These are phyloP conservation scores for Capromys pilorides DNA, from an alignment of 2,797 vertebrate genomes.

Conservation along the genomic window DNA sequence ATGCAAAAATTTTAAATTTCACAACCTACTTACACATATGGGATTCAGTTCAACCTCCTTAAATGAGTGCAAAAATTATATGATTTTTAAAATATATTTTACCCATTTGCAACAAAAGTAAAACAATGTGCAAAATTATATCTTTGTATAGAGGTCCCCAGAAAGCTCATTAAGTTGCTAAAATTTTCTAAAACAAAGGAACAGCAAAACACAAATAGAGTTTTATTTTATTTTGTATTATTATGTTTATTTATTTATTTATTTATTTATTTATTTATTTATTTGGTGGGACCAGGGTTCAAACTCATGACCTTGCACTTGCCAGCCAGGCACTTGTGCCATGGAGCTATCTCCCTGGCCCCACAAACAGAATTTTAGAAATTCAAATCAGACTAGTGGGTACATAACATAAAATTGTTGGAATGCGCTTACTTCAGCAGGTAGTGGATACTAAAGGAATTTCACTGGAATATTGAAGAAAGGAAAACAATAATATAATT, in stretches of 20 bases:
- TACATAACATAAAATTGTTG: neutral
- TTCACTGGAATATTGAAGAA: neutral
- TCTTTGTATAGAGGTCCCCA: neutral
- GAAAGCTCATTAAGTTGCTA: neutral
- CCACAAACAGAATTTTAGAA: neutral
- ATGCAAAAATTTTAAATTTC: constrained; percentile 51
- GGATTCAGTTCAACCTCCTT: constrained; percentile 6
- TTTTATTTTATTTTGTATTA: too few relatives aligned
- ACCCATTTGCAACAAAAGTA: neutral
- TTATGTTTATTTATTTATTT: too few relatives aligned
- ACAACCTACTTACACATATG: neutral
- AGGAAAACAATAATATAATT: neutral
- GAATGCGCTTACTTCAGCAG: neutral
- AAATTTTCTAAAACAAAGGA: neutral
- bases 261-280: too few relatives aligned
- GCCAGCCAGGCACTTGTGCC: too few relatives aligned
- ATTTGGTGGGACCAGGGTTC: too few relatives aligned
- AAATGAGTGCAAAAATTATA: neutral
- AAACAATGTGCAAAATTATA: neutral
- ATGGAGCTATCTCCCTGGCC: too few relatives aligned
- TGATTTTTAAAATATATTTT: neutral
- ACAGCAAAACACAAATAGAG: neutral
- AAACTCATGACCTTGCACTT: too few relatives aligned
- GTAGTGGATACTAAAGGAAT: neutral
- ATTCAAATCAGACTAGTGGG: neutral